Conservation (phyloP, 2,797 vertebrate genomes). For the Anguilla megastoma region DNA sequence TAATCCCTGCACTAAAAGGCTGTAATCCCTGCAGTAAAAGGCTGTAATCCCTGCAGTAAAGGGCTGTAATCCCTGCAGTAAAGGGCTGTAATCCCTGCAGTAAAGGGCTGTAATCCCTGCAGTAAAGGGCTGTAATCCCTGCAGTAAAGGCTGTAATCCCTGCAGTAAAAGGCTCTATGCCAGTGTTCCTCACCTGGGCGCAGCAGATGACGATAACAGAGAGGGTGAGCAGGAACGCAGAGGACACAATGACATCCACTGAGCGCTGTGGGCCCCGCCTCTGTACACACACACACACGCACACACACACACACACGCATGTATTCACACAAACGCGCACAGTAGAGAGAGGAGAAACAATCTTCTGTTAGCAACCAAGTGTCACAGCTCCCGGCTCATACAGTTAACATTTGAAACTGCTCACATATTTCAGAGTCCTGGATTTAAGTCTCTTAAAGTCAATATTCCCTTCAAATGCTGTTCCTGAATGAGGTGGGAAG, state of each 20-base stretch:
- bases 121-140: too few relatives aligned
- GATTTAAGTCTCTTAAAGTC: neutral
- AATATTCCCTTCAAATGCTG: neutral
- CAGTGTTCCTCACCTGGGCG: constrained; percentile 82
- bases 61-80: neutral
- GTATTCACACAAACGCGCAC: neutral
- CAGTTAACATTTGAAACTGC: neutral
- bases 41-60: too few relatives aligned
- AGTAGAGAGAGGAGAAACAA: neutral
- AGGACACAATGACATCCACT: constrained; percentile 96
- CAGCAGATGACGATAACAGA: constrained; percentile 98
- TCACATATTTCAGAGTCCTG: neutral
- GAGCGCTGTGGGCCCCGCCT: constrained; percentile 95
- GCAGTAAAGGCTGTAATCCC: neutral
- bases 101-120: too few relatives aligned
- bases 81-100: neutral
- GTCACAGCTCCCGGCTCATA: neutral
- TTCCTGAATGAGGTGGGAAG: neutral
- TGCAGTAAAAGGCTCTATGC: neutral
- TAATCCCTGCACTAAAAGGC: neutral
- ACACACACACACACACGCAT: constrained; percentile 30
- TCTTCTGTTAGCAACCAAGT: neutral
- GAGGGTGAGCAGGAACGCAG: constrained; percentile 92
- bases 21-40: too few relatives aligned
- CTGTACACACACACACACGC: constrained; percentile 61